These are phyloP conservation scores for Trilocha varians DNA, from an alignment of 2,888 invertebrate species.

Conservation along the genomic window DNA sequence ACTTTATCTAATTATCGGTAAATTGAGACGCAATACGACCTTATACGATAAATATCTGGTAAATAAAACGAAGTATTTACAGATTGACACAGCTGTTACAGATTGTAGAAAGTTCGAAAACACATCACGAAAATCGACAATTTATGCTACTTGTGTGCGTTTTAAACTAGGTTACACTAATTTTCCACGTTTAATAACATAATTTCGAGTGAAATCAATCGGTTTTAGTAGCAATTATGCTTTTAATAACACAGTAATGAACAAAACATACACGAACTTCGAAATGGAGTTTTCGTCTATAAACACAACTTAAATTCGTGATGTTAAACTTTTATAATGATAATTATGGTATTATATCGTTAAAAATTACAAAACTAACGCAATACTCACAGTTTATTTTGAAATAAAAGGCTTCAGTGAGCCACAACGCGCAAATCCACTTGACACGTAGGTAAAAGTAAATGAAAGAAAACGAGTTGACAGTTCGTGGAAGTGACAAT, in stretches of 20 bases:
- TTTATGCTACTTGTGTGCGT: no score
- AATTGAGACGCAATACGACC: neutral
- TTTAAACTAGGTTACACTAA: no score
- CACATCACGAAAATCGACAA: neutral
- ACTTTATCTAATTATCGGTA: neutral
- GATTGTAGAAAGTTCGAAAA: constrained; percentile 4
- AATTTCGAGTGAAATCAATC: constrained; percentile 30
- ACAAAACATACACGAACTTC: constrained; percentile 19
- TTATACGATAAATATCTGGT: neutral
- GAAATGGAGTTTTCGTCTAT: constrained; percentile 5
- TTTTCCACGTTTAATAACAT: no score
- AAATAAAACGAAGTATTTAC: neutral
- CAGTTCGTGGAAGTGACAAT: no score
- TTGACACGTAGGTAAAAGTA: constrained; percentile 70
- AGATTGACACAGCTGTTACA: constrained; percentile 20
- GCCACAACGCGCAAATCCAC: constrained; percentile 54
- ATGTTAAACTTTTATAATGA: neutral
- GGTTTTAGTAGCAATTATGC: constrained; percentile 21
- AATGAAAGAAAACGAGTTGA: no score
- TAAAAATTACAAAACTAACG: constrained; percentile 11
- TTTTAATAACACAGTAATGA: constrained; percentile 17
- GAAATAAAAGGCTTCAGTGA: constrained; percentile 59
- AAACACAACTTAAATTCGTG: neutral
- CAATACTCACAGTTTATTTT: constrained; percentile 61
- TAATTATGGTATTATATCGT: neutral